These are phyloP conservation scores for Leptinotarsa tumamoca DNA, from an alignment of 2,888 invertebrate species.

Conservation along the genomic window DNA sequence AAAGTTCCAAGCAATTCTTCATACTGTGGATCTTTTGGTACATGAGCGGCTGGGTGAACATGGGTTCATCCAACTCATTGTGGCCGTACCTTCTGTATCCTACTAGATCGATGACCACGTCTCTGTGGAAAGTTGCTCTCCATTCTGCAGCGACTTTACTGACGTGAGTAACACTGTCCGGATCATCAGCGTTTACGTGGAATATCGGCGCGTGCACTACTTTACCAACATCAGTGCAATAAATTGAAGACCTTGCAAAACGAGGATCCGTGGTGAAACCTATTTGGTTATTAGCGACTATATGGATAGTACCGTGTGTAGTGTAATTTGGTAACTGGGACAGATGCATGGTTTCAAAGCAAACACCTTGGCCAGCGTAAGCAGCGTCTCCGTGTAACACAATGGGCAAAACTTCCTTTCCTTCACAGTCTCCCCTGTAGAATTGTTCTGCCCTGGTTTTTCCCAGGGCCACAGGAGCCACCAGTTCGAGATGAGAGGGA, in stretches of 20 bases:
- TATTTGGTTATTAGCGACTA: constrained; percentile 95
- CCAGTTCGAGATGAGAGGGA: constrained; percentile 93
- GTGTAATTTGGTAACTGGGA: constrained; percentile 93
- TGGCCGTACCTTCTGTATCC: constrained; percentile 94
- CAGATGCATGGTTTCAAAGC: constrained; percentile 95
- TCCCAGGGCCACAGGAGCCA: constrained; percentile 93
- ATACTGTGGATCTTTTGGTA: constrained; percentile 87
- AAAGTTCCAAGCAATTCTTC: constrained; percentile 82
- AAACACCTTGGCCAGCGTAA: constrained; percentile 94
- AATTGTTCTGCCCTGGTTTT: constrained; percentile 95
- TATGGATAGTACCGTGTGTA: constrained; percentile 93
- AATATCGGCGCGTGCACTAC: constrained; percentile 94
- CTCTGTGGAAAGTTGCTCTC: constrained; percentile 93
- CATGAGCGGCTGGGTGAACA: constrained; percentile 98
- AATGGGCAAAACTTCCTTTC: constrained; percentile 93
- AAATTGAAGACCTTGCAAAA: constrained; percentile 86
- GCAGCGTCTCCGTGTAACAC: constrained; percentile 95
- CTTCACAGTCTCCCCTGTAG: constrained; percentile 90
- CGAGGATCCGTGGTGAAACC: constrained; percentile 95
- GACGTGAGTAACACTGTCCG: constrained; percentile 90
- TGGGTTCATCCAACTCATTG: constrained; percentile 97
- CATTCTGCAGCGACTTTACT: constrained; percentile 92
- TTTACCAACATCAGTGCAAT: constrained; percentile 92
- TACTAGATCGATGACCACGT: constrained; percentile 92
- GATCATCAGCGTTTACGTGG: constrained; percentile 93